A percentile compares a stretch with the other conserved stretches of the same genome.
Conservation (phyloP, 2,888 invertebrate genomes). For the Crematogaster levior region DNA sequence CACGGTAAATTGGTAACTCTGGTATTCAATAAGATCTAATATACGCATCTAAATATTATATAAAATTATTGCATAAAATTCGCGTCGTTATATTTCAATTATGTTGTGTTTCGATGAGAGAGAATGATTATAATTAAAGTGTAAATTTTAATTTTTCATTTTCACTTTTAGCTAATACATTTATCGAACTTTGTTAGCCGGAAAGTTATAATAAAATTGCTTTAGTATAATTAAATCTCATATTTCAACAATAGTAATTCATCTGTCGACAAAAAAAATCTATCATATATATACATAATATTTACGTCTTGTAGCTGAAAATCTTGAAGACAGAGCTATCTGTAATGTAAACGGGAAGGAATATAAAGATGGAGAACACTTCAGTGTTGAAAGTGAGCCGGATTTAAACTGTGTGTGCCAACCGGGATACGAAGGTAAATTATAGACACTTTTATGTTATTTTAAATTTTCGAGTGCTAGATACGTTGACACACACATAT, state of each 20-base stretch:
- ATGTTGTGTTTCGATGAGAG: background rate
- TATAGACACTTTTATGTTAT: background rate
- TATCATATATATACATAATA: background rate
- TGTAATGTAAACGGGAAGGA: conserved; percentile 78
- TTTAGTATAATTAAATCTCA: background rate
- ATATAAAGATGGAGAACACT: conserved; percentile 77
- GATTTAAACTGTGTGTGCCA: conserved; percentile 72
- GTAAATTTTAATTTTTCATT: background rate
- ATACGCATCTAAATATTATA: background rate
- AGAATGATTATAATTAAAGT: background rate
- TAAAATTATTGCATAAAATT: too few relatives aligned
- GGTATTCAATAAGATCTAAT: too few relatives aligned
- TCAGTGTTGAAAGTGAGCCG: conserved; percentile 67
- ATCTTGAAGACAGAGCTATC: conserved; percentile 64
- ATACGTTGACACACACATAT: background rate
- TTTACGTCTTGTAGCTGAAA: conserved; percentile 65
- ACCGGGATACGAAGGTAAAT: conserved; percentile 66
- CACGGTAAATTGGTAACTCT: background rate
- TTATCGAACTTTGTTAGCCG: background rate
- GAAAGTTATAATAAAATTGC: background rate
- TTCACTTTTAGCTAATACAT: background rate
- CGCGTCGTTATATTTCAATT: background rate
- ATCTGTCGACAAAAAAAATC: background rate
- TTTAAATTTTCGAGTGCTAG: background rate
- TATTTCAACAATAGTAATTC: background rate